Conservation (phyloP, 1,140 invertebrate species). For the Bombus impatiens region DNA sequence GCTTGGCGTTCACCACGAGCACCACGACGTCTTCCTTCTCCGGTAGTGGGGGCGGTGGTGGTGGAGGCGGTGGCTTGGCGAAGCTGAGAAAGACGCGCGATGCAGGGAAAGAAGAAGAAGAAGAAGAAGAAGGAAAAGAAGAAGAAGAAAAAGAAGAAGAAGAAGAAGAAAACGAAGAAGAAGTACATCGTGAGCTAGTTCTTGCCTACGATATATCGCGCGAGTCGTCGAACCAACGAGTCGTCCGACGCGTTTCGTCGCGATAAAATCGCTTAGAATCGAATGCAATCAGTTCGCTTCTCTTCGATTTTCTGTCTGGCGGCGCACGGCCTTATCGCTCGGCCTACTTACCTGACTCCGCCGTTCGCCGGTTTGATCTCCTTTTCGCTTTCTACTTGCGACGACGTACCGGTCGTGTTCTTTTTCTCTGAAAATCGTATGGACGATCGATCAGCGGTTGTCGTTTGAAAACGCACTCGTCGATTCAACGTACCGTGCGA, state of each 20-base stretch:
- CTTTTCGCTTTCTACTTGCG: conserved; percentile 78
- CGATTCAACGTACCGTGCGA: conserved; percentile 65
- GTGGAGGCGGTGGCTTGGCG: conserved; percentile 78
- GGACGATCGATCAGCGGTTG: neutral
- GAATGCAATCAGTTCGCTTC: neutral
- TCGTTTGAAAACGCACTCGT: too few relatives aligned
- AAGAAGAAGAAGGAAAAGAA: neutral
- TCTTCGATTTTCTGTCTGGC: conserved; percentile 14
- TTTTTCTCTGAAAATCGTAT: conserved; percentile 75
- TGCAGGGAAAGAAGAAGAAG: neutral
- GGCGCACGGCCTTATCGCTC: conserved; percentile 54
- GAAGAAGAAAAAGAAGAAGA: neutral
- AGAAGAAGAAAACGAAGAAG: too few relatives aligned
- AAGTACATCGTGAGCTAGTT: neutral
- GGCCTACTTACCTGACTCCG: conserved; percentile 73
- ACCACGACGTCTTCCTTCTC: conserved; percentile 75
- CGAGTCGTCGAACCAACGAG: neutral
- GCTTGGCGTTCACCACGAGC: conserved; percentile 65
- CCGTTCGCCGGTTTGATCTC: conserved; percentile 70
- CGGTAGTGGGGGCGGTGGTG: conserved; percentile 79
- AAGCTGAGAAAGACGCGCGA: conserved; percentile 63
- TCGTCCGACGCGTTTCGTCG: neutral
- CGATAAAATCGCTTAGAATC: neutral
- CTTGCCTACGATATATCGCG: neutral
- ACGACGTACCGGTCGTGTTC: conserved; percentile 56